A percentile compares a stretch with the other conserved stretches of the same genome.
phyloP scores from a whole-genome alignment of 2,113 vertebrate genomes.

The Copsychus sechellarum region DNA sequence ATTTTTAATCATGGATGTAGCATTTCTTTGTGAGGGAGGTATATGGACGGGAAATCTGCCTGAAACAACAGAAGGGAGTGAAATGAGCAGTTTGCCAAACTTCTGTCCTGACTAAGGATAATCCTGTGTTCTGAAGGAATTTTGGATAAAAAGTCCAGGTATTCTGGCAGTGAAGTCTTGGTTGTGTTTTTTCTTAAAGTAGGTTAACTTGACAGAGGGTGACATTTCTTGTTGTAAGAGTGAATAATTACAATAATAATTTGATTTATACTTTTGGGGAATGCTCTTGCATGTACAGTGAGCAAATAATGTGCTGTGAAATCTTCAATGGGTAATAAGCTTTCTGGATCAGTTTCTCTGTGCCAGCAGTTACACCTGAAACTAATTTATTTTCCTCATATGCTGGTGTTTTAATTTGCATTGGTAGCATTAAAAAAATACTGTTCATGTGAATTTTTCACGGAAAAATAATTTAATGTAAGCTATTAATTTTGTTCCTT shows the following conservation, averaged over 20 bases:
- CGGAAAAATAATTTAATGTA: neutral
- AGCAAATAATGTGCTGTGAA: neutral
- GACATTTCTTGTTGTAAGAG: neutral
- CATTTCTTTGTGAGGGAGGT: neutral
- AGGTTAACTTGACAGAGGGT: neutral
- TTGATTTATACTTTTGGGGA: neutral
- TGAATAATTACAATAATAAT: neutral
- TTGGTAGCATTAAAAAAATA: neutral
- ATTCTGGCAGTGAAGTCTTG: neutral
- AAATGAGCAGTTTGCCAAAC: neutral
- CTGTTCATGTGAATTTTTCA: neutral
- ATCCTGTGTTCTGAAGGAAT: neutral
- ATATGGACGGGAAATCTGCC: neutral
- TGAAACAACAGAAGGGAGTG: conserved; percentile 3
- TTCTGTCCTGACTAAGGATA: conserved; percentile 4
- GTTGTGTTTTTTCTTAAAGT: neutral
- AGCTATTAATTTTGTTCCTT: neutral
- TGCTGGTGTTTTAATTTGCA: neutral
- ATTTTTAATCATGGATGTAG: neutral
- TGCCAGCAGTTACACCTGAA: neutral
- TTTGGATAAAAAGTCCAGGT: conserved; percentile 22
- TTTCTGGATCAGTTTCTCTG: neutral
- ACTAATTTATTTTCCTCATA: neutral
- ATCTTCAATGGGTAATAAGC: neutral
- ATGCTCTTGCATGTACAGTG: neutral